These are phyloP conservation scores for Corythornis vintsioides DNA, from an alignment of 2,113 vertebrate species.

Conservation along the genomic window DNA sequence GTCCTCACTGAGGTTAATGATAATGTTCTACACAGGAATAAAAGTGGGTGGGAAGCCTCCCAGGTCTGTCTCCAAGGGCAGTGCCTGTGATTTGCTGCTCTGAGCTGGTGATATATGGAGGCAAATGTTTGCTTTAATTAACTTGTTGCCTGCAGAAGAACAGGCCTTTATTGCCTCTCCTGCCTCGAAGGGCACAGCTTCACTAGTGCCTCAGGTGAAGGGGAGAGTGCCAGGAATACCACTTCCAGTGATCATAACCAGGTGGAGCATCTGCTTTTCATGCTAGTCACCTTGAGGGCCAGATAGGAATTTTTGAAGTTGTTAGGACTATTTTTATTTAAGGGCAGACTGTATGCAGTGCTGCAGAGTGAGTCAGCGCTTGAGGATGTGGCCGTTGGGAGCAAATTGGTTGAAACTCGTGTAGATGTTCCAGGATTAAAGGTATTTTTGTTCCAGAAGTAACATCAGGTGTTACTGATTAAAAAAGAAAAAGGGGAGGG, in stretches of 20 bases:
- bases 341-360: neutral
- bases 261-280: neutral
- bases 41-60: neutral
- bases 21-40: accelerated
- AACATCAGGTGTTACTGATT: neutral
- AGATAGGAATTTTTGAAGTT: neutral
- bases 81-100: neutral
- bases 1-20: neutral
- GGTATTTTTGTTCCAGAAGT: neutral
- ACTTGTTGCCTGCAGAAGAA: neutral
- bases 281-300: neutral
- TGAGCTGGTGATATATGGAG: neutral
- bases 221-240: neutral
- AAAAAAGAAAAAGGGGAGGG: neutral
- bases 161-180: neutral
- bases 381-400: constrained; percentile 12
- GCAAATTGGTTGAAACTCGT: neutral
- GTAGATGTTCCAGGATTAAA: neutral
- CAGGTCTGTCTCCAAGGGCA: neutral
- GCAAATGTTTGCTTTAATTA: neutral
- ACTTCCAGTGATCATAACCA: neutral
- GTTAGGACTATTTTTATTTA: neutral
- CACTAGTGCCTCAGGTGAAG: neutral
- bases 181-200: neutral
- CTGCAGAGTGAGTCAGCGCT: neutral